phyloP scores from a whole-genome alignment of 2,113 vertebrate species.

The Falcunculus frontatus region DNA sequence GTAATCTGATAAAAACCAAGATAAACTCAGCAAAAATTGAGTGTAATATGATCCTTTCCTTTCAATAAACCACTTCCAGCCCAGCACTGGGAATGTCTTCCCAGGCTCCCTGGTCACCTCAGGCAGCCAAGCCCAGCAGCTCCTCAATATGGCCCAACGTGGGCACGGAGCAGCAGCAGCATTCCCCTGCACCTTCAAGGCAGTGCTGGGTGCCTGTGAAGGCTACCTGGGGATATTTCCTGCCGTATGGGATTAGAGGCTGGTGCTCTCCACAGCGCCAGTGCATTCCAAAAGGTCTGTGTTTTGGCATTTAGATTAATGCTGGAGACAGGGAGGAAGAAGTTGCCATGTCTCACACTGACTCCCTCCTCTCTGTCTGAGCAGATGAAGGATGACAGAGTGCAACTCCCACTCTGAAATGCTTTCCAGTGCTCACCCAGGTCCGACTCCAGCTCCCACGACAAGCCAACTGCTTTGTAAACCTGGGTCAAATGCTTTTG shows the following conservation, averaged over 20 bases:
- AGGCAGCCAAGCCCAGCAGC: not conserved
- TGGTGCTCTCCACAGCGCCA: conserved; percentile 50
- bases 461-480: not conserved
- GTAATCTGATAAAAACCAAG: conserved; percentile 62
- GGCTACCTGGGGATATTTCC: conserved; percentile 66
- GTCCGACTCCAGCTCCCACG: not conserved
- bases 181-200: not conserved
- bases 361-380: conserved; percentile 48
- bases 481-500: not conserved
- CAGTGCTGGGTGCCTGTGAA: not conserved
- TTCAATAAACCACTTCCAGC: conserved; percentile 27
- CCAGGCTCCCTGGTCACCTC: not conserved
- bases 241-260: conserved; percentile 67
- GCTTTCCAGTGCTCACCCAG: conserved; percentile 3
- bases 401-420: conserved; percentile 62
- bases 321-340: conserved; percentile 70
- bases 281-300: conserved; percentile 69
- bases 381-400: conserved; percentile 40
- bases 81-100: not conserved
- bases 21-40: conserved; percentile 63
- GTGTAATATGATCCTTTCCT: conserved; percentile 38
- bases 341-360: conserved; percentile 53
- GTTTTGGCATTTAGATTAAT: conserved; percentile 72
- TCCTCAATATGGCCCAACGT: not conserved
- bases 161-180: fast-evolving